These are phyloP conservation scores for Drosophila prostipennis DNA, from an alignment of 2,888 invertebrate species.

Conservation along the genomic window DNA sequence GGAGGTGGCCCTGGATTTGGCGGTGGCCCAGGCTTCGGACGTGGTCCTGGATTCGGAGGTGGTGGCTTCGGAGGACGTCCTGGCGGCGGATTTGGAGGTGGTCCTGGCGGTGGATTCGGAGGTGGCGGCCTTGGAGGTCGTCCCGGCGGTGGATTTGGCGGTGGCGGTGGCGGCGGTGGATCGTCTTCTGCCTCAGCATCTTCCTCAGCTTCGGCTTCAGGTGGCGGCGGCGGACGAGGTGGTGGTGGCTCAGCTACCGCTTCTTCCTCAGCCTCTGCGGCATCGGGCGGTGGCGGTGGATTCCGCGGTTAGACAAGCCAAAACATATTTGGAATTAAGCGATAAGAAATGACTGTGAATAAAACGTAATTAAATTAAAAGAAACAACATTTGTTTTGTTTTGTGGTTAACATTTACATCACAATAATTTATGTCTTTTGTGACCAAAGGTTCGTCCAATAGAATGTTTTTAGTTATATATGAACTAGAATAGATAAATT, in stretches of 20 bases:
- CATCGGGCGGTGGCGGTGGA: neutral
- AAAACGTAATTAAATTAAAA: conserved; percentile 32
- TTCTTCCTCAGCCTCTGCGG: conserved; percentile 20
- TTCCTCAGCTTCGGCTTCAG: conserved; percentile 23
- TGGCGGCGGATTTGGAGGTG: conserved; percentile 12
- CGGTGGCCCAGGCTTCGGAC: conserved; percentile 22
- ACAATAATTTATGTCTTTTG: too few species aligned
- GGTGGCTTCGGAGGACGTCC: conserved; percentile 21
- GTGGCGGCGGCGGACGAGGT: conserved; percentile 19
- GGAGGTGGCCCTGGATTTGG: conserved; percentile 7
- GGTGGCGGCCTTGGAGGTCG: conserved; percentile 19
- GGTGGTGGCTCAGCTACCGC: conserved; percentile 30
- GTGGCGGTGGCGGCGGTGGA: conserved; percentile 12
- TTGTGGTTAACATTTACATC: too few species aligned
- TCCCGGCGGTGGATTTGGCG: conserved; percentile 28
- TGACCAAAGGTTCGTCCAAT: too few species aligned
- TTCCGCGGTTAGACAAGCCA: conserved; percentile 33
- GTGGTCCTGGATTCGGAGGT: conserved; percentile 5
- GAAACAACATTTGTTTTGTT: neutral
- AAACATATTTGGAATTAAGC: conserved; percentile 9
- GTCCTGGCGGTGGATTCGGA: neutral
- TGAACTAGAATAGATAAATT: too few species aligned
- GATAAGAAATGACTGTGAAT: conserved; percentile 40
- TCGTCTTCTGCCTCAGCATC: conserved; percentile 35
- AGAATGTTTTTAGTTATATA: too few species aligned